Evolutionary conservation across 2,888 invertebrate genomes (phyloP).

Genomic region (Agriotes lineatus): DNA sequence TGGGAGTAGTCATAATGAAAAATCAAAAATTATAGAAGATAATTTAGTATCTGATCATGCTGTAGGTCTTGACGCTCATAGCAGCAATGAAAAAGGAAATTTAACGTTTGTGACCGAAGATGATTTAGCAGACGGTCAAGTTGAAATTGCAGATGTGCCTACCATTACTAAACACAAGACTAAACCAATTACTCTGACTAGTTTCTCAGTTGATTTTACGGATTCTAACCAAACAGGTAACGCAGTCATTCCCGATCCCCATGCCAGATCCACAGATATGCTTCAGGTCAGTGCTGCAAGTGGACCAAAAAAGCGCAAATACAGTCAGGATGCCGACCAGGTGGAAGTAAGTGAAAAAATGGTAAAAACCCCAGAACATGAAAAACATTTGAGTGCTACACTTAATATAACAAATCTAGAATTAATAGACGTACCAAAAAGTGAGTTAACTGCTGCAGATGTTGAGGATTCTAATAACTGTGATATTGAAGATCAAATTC

Average conservation of each 20-base stretch:
- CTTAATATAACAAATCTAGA: not conserved
- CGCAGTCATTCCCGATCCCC: not conserved
- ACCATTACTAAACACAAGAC: slow-evolving; percentile 60
- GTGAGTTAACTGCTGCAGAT: not conserved
- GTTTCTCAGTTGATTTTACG: slow-evolving; percentile 62
- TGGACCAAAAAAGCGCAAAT: slow-evolving; percentile 5
- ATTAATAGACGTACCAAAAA: not conserved
- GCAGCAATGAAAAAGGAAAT: slow-evolving; percentile 65
- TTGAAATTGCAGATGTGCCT: slow-evolving; percentile 67
- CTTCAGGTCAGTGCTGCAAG: not conserved
- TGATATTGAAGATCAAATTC: slow-evolving; percentile 64
- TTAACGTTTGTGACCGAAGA: slow-evolving; percentile 69
- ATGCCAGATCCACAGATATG: not conserved
- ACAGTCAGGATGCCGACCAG: slow-evolving; percentile 1
- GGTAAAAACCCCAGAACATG: slow-evolving; percentile 29
- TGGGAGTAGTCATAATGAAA: slow-evolving; percentile 2
- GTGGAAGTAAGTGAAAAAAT: slow-evolving; percentile 33
- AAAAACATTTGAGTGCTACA: not conserved
- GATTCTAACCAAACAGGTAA: slow-evolving; percentile 49
- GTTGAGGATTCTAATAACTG: slow-evolving; percentile 14
- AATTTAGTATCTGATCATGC: slow-evolving; percentile 15
- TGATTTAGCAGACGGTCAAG: slow-evolving; percentile 65
- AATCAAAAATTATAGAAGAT: slow-evolving; percentile 27
- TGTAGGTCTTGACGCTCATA: not conserved
- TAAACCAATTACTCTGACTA: slow-evolving; percentile 58